Evolutionary conservation across 2,797 vertebrate species (phyloP).

Genomic region (Arctocebus calabarensis): DNA sequence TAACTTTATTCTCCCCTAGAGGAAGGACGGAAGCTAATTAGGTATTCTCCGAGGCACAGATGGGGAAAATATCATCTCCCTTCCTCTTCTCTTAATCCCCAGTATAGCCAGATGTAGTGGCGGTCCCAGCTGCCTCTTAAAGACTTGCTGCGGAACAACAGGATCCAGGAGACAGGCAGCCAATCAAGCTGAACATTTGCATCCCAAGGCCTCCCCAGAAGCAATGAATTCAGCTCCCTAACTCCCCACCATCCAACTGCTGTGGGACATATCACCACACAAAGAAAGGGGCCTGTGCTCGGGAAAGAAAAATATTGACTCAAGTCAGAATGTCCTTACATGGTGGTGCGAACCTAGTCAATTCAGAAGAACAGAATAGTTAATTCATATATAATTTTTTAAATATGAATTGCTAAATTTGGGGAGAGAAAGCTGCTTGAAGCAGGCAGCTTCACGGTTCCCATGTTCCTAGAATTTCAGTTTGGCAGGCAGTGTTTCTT

Average conservation of each 20-base stretch:
- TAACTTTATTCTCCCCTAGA: conserved; percentile 74
- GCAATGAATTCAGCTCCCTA: conserved; percentile 35
- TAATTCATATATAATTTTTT: neutral
- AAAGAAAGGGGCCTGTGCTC: neutral
- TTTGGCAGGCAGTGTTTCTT: neutral
- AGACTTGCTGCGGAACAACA: conserved; percentile 29
- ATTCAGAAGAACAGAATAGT: neutral
- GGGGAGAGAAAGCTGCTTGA: neutral
- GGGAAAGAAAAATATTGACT: neutral
- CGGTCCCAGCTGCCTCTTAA: conserved; percentile 74
- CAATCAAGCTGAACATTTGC: conserved; percentile 7
- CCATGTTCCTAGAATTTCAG: neutral
- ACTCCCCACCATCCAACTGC: neutral
- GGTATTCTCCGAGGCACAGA: conserved; percentile 72
- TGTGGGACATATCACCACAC: conserved; percentile 28
- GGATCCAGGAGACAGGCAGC: conserved; percentile 54
- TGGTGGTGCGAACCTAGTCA: neutral
- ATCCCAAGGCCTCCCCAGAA: conserved; percentile 19
- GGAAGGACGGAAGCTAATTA: conserved; percentile 76
- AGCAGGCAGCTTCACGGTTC: neutral
- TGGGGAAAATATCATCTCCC: conserved; percentile 68
- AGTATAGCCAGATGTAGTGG: conserved; percentile 65
- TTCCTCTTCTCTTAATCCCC: conserved; percentile 67
- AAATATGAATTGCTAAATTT: neutral
- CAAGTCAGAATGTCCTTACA: neutral